Evolutionary conservation across 2,888 invertebrate genomes (phyloP).

Genomic region (Petrophora chlorosata): DNA sequence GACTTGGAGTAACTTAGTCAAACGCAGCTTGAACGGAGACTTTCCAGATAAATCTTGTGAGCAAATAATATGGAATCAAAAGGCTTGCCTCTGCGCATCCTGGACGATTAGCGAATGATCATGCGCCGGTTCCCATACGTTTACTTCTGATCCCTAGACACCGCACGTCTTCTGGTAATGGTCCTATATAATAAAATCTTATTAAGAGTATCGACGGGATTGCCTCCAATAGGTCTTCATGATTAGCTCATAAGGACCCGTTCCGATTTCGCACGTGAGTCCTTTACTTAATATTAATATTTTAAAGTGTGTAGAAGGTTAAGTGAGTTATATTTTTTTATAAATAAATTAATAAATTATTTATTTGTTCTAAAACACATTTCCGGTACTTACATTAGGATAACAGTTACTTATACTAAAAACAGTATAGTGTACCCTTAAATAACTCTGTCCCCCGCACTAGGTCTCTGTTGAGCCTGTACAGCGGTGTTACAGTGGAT

Average conservation of each 20-base stretch:
- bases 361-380: too few relatives aligned
- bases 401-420: too few relatives aligned
- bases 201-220: slow-evolving; percentile 68
- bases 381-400: too few relatives aligned
- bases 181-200: slow-evolving; percentile 75
- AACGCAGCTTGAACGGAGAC: slow-evolving; percentile 25
- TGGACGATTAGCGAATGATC: slow-evolving; percentile 57
- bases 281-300: slow-evolving; percentile 17
- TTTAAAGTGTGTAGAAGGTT: not conserved
- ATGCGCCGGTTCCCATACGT: slow-evolving; percentile 61
- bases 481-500: too few relatives aligned
- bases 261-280: slow-evolving; percentile 58
- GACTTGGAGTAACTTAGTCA: slow-evolving; percentile 21
- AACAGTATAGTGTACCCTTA: too few relatives aligned
- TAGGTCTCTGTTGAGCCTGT: too few relatives aligned
- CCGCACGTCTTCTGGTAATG: slow-evolving; percentile 74
- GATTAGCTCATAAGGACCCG: slow-evolving; percentile 59
- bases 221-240: slow-evolving; percentile 66
- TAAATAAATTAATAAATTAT: too few relatives aligned
- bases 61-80: slow-evolving; percentile 41
- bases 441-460: too few relatives aligned
- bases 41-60: slow-evolving; percentile 28
- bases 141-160: slow-evolving; percentile 63
- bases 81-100: slow-evolving; percentile 38
- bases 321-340: too few relatives aligned